phyloP scores from a whole-genome alignment of 2,888 invertebrate genomes.

The Lasioglossum vierecki region DNA sequence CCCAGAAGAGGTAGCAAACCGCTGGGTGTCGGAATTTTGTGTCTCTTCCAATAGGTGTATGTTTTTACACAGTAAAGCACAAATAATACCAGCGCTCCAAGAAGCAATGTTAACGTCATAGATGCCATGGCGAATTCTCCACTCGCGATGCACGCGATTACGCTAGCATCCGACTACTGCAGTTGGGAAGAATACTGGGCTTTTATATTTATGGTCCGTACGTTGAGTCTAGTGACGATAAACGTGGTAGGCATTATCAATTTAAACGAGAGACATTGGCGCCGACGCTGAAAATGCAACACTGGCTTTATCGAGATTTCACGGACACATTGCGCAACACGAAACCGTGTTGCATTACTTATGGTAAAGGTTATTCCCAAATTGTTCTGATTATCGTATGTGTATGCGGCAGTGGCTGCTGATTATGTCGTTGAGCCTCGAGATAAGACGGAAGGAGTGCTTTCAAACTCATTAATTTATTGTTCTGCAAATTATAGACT shows the following conservation, averaged over 20 bases:
- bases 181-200: too few species aligned
- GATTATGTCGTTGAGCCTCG: too few species aligned
- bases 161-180: too few species aligned
- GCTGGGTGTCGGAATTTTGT: conserved; percentile 51
- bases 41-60: conserved; percentile 62
- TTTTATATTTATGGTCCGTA: neutral
- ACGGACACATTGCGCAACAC: too few species aligned
- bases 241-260: neutral
- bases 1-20: conserved; percentile 67
- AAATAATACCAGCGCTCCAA: neutral
- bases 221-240: neutral
- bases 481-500: too few species aligned
- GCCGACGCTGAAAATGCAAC: neutral
- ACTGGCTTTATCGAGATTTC: neutral
- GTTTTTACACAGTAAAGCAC: conserved; percentile 8
- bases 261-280: neutral
- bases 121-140: conserved; percentile 13
- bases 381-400: too few species aligned
- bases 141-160: neutral
- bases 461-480: neutral
- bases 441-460: too few species aligned
- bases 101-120: neutral
- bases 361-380: too few species aligned
- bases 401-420: too few species aligned
- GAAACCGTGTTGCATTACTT: neutral